Conservation (phyloP, 2,113 vertebrate genomes). For the Rutilus rutilus region DNA sequence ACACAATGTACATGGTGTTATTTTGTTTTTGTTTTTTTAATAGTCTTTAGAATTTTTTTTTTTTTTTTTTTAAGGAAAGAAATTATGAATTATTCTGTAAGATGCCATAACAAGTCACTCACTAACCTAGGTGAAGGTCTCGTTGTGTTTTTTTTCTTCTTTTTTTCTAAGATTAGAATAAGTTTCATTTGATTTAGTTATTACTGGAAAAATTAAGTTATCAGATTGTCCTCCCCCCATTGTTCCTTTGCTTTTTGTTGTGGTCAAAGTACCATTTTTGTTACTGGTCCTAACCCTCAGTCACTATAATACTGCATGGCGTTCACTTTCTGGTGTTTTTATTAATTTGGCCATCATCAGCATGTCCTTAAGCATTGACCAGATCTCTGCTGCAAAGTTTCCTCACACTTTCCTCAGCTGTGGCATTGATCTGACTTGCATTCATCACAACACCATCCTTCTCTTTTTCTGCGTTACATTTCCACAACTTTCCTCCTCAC, state of each 20-base stretch:
- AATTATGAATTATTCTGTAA: neutral
- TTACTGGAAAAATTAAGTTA: neutral
- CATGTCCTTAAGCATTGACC: constrained; percentile 13
- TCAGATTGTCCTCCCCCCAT: neutral
- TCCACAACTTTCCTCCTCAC: constrained; percentile 46
- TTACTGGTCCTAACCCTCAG: neutral
- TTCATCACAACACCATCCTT: constrained; percentile 38
- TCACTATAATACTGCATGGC: constrained; percentile 13
- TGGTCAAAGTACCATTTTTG: neutral
- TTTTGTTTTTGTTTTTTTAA: neutral
- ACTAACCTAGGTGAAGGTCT: neutral
- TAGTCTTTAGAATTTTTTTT: neutral
- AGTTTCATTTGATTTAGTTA: neutral
- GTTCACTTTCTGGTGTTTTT: neutral
- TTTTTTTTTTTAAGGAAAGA: neutral
- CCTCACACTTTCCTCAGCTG: constrained; percentile 14
- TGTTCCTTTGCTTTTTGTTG: constrained; percentile 4
- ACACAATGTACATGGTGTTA: neutral
- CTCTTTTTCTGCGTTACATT: neutral
- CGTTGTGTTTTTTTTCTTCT: neutral
- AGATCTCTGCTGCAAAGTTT: neutral
- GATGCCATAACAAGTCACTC: neutral
- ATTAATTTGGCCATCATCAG: constrained; percentile 6
- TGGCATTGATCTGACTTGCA: constrained; percentile 40
- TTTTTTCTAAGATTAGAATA: neutral